phyloP scores from a whole-genome alignment of 2,888 invertebrate species.

The Clanis bilineata region DNA sequence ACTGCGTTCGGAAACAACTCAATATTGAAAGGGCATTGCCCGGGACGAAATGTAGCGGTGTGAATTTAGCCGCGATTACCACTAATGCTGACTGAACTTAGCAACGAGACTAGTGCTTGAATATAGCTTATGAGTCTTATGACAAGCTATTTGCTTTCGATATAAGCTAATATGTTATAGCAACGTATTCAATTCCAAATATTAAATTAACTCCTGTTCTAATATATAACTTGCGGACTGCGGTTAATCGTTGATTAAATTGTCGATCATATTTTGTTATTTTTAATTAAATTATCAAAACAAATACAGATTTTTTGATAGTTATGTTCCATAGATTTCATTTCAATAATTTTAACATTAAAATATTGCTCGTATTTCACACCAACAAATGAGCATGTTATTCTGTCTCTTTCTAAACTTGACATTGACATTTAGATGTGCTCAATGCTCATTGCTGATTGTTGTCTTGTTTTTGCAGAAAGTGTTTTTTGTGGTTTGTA shows the following conservation, averaged over 20 bases:
- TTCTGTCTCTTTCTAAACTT: background rate
- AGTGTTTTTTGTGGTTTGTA: background rate
- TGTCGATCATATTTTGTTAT: no score
- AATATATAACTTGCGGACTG: no score
- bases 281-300: no score
- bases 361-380: background rate
- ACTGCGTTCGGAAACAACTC: conserved; percentile 69
- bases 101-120: conserved; percentile 32
- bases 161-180: no score
- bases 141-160: background rate
- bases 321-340: background rate
- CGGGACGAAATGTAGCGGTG: conserved; percentile 47
- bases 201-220: no score
- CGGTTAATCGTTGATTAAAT: no score
- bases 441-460: no score
- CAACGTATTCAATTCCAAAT: background rate
- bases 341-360: background rate
- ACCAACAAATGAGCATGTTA: no score
- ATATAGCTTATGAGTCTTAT: background rate
- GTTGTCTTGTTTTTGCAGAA: background rate
- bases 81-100: conserved; percentile 41
- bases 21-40: conserved; percentile 78
- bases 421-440: conserved; percentile 3
- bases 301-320: background rate
- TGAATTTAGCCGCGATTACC: conserved; percentile 41